Evolutionary conservation across 1,140 invertebrate genomes (phyloP).

Genomic region (Sogatella furcifera): DNA sequence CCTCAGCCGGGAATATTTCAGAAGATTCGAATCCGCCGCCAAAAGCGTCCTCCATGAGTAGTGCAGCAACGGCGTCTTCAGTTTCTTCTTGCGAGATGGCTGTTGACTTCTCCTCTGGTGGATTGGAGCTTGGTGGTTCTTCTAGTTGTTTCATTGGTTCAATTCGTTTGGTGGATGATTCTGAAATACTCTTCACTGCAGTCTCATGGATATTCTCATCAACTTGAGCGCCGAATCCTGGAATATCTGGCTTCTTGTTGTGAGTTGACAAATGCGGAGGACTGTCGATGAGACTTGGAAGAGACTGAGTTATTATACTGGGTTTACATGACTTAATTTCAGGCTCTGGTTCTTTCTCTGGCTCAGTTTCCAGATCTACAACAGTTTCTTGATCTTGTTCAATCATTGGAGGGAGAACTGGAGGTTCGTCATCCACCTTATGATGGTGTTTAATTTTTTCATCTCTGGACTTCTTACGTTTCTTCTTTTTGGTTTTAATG

Average conservation of each 20-base stretch:
- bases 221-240: constrained; percentile 50
- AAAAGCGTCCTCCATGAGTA: constrained; percentile 68
- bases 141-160: constrained; percentile 31
- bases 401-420: constrained; percentile 6
- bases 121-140: constrained; percentile 31
- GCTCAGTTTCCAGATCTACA: constrained; percentile 14
- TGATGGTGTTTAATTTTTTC: constrained; percentile 56
- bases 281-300: constrained; percentile 38
- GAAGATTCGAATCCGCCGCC: constrained; percentile 43
- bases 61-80: constrained; percentile 78
- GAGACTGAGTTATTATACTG: constrained; percentile 29
- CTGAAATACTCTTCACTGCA: constrained; percentile 63
- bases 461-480: constrained; percentile 69
- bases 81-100: constrained; percentile 87
- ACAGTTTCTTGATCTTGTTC: constrained; percentile 17
- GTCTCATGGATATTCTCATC: constrained; percentile 63
- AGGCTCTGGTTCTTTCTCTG: constrained; percentile 15
- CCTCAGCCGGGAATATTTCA: constrained; percentile 35
- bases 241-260: constrained; percentile 46
- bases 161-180: constrained; percentile 29
- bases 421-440: constrained; percentile 35
- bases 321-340: background rate
- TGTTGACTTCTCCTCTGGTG: constrained; percentile 65
- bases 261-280: constrained; percentile 27
- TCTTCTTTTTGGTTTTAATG: constrained; percentile 55